Conservation (phyloP, 2,797 vertebrate species). For the Tragelaphus oryx region DNA sequence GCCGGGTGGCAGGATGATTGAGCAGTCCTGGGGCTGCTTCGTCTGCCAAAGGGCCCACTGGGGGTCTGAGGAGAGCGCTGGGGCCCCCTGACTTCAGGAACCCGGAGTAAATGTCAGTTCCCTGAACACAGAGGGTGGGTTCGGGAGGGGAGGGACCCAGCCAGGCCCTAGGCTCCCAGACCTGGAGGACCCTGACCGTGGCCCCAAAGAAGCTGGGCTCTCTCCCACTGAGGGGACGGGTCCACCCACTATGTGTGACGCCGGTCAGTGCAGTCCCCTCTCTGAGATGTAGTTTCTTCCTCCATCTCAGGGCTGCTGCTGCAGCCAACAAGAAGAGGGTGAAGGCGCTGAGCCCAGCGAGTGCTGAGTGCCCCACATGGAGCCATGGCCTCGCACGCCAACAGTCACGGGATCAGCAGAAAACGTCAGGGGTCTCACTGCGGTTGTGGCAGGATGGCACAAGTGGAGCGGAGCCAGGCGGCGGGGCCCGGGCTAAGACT, state of each 20-base stretch:
- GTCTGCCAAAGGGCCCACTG: neutral
- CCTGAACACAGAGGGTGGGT: no score
- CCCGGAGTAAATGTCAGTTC: neutral
- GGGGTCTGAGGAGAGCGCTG: neutral
- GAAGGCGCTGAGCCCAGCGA: neutral
- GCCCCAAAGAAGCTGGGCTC: neutral
- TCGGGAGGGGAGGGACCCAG: accelerated
- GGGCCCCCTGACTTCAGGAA: neutral
- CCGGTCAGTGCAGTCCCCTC: accelerated
- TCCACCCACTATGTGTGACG: neutral
- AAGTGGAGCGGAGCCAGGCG: neutral
- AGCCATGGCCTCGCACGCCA: accelerated
- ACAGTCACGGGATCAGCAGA: neutral
- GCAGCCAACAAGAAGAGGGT: neutral
- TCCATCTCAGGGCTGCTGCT: neutral
- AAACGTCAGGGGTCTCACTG: neutral
- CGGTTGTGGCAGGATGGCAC: neutral
- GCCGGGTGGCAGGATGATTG: no score
- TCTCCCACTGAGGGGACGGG: neutral
- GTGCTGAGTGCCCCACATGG: accelerated
- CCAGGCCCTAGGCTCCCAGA: neutral
- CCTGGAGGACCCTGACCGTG: neutral
- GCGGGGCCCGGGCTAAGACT: neutral
- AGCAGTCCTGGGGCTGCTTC: neutral
- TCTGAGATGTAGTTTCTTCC: neutral